Evolutionary conservation across 2,113 vertebrate genomes (phyloP).

Genomic region (Nansenia antarctica): DNA sequence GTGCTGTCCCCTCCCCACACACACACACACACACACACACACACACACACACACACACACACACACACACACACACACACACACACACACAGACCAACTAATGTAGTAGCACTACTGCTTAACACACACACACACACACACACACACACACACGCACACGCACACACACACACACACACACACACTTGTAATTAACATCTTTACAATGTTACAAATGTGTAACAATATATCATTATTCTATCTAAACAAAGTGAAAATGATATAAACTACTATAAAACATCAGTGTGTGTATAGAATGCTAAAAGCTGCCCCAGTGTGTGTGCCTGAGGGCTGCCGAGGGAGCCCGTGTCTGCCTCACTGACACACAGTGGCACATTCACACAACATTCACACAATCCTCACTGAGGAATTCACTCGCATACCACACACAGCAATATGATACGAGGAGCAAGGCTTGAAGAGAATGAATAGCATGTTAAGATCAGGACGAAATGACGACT

Average conservation of each 20-base stretch:
- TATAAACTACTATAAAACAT: not conserved
- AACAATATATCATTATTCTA: not conserved
- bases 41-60: no score
- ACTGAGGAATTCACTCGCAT: not conserved
- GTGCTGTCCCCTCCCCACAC: no score
- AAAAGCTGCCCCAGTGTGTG: not conserved
- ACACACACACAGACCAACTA: no score
- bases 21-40: no score
- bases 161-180: not conserved
- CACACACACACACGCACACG: no score
- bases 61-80: no score
- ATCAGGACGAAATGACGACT: not conserved
- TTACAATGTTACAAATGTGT: no score
- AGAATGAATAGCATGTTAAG: no score
- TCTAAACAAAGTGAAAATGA: not conserved
- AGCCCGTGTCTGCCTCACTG: not conserved
- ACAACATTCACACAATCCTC: not conserved
- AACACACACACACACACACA: no score
- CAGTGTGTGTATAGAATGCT: not conserved
- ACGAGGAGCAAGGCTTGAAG: not conserved
- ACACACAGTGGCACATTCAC: conserved; percentile 7
- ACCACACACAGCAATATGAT: not conserved
- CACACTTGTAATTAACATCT: not conserved
- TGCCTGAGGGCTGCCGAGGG: conserved; percentile 11
- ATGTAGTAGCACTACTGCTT: no score